These are phyloP conservation scores for Didymodactylos carnosus DNA, from an alignment of 2,888 invertebrate species.

Conservation along the genomic window DNA sequence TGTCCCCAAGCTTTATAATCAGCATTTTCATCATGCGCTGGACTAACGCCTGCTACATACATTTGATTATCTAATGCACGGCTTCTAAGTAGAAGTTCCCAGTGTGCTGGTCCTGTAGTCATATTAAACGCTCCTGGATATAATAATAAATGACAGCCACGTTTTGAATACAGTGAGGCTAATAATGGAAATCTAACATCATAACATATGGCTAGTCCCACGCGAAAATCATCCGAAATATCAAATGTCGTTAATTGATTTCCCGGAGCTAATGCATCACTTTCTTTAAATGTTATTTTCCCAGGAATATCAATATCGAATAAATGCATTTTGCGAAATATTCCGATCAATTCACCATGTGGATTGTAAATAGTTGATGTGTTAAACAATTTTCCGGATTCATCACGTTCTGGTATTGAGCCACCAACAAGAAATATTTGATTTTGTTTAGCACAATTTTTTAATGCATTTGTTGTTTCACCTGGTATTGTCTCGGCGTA, in stretches of 20 bases:
- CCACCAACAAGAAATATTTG: conserved; percentile 61
- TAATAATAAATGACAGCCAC: conserved; percentile 61
- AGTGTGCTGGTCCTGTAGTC: conserved; percentile 82
- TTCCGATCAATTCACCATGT: conserved; percentile 54
- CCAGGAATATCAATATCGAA: conserved; percentile 79
- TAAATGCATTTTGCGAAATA: conserved; percentile 70
- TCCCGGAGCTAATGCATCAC: conserved; percentile 40
- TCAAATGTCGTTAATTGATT: conserved; percentile 52
- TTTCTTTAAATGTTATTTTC: conserved; percentile 17
- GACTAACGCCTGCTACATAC: conserved; percentile 62
- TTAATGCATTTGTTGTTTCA: conserved; percentile 50
- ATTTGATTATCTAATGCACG: conserved; percentile 71
- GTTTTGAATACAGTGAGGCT: conserved; percentile 24
- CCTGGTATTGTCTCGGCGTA: conserved; percentile 69
- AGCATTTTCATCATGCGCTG: conserved; percentile 52
- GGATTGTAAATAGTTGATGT: conserved; percentile 69
- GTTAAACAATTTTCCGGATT: conserved; percentile 47
- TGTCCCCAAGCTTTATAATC: conserved; percentile 14
- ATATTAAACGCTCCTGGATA: conserved; percentile 89
- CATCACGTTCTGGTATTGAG: conserved; percentile 58
- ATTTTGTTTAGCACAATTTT: conserved; percentile 53
- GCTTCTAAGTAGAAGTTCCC: conserved; percentile 60
- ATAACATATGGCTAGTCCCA: conserved; percentile 83
- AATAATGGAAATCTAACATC: conserved; percentile 76
- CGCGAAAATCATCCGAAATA: conserved; percentile 34